Evolutionary conservation across 1,140 invertebrate genomes (phyloP).

Genomic region (Caerostris darwini): DNA sequence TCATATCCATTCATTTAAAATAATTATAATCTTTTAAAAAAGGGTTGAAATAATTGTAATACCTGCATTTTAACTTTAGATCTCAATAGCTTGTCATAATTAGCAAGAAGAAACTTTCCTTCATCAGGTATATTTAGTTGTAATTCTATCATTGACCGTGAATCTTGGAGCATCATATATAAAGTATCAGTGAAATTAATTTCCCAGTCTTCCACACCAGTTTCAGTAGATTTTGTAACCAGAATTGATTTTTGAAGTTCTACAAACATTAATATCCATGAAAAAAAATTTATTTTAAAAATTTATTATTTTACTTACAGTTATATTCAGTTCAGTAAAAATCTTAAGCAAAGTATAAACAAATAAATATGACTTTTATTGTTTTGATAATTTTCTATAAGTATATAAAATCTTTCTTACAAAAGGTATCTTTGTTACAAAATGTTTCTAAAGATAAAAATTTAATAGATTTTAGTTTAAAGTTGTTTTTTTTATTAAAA

Average conservation of each 20-base stretch:
- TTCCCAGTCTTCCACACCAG: conserved; percentile 35
- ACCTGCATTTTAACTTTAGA: conserved; percentile 62
- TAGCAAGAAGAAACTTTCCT: conserved; percentile 58
- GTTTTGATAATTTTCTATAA: too few relatives aligned
- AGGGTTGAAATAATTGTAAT: neutral
- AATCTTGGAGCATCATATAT: conserved; percentile 62
- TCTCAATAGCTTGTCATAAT: conserved; percentile 44
- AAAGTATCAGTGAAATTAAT: conserved; percentile 71
- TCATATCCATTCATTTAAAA: too few relatives aligned
- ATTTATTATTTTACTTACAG: too few relatives aligned
- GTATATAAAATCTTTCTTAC: too few relatives aligned
- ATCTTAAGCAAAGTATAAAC: too few relatives aligned
- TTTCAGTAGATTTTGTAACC: conserved; percentile 23
- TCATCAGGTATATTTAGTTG: conserved; percentile 67
- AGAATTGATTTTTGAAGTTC: conserved; percentile 68
- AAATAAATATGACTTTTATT: too few relatives aligned
- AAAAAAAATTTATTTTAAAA: neutral
- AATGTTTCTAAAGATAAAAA: too few relatives aligned
- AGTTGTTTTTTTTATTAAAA: too few relatives aligned
- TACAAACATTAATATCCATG: neutral
- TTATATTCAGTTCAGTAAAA: too few relatives aligned
- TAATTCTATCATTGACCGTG: conserved; percentile 41
- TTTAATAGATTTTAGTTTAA: too few relatives aligned
- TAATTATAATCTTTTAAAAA: neutral
- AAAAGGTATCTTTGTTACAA: too few relatives aligned